A percentile compares a stretch with the other conserved stretches of the same genome.
phyloP scores from a whole-genome alignment of 1,140 invertebrate genomes.

The Plectrocnemia conspersa region DNA sequence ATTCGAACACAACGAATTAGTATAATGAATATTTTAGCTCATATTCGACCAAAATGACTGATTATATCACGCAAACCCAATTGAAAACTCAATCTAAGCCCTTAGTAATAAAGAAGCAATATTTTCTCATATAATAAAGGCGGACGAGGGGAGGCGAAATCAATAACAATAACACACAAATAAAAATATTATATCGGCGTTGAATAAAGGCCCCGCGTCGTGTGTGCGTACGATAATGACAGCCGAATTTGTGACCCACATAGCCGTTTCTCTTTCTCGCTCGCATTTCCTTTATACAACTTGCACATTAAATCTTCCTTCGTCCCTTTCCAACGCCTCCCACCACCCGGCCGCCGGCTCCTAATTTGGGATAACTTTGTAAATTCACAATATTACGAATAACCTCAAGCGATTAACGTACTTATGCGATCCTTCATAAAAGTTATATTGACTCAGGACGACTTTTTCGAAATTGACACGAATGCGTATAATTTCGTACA shows the following conservation, averaged over 20 bases:
- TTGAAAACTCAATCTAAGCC: background rate
- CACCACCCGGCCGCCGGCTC: slow-evolving; percentile 20
- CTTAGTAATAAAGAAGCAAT: background rate
- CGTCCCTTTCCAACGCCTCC: slow-evolving; percentile 21
- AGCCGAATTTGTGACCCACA: slow-evolving; percentile 35
- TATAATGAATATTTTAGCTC: background rate
- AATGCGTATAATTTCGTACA: background rate
- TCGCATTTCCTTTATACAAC: slow-evolving; percentile 25
- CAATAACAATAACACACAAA: background rate
- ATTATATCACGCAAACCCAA: background rate
- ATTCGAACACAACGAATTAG: too few species aligned
- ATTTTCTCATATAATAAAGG: background rate
- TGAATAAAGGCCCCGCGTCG: slow-evolving; percentile 21
- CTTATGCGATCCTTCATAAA: background rate
- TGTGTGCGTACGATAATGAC: slow-evolving; percentile 33
- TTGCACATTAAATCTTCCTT: slow-evolving; percentile 27
- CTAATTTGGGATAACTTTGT: slow-evolving; percentile 36
- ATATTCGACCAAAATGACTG: background rate
- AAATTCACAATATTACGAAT: slow-evolving; percentile 33
- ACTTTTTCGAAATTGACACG: background rate
- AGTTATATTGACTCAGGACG: background rate
- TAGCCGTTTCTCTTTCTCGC: slow-evolving; percentile 29
- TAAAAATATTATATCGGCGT: background rate
- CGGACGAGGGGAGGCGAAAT: background rate
- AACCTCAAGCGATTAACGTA: background rate